phyloP scores from a whole-genome alignment of 2,113 vertebrate species.

The Ochotona curzoniae region DNA sequence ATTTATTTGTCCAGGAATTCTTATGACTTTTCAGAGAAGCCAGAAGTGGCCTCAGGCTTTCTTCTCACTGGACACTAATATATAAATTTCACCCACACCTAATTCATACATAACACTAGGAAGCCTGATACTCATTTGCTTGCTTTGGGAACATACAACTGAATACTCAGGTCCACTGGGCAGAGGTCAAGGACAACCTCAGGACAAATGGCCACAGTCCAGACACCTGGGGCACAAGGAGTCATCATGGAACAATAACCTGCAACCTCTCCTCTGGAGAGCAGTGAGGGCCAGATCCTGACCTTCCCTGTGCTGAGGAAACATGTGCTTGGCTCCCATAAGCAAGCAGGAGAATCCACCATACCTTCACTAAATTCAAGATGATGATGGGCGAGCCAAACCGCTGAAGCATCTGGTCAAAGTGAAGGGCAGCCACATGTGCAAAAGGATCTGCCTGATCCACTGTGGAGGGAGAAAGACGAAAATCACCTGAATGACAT shows the following conservation, averaged over 20 bases:
- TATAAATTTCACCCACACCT: not conserved
- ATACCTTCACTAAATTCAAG: conserved; percentile 98
- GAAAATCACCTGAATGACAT: not conserved
- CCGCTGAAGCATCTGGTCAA: conserved; percentile 99
- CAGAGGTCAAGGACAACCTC: not conserved
- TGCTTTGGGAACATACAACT: not conserved
- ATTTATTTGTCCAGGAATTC: not conserved
- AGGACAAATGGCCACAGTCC: not conserved
- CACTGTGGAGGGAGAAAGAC: conserved; percentile 86
- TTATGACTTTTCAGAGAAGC: not conserved
- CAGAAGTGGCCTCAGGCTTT: not conserved
- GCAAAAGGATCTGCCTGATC: conserved; percentile 99
- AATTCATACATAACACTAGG: not conserved
- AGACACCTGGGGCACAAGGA: not conserved
- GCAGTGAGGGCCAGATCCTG: not conserved
- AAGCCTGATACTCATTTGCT: not conserved
- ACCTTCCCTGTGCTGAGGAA: not conserved
- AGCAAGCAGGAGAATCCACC: not conserved
- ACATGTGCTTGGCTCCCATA: not conserved
- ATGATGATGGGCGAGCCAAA: conserved; percentile 99
- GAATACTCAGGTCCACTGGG: not conserved
- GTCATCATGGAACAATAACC: not conserved
- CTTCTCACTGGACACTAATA: not conserved
- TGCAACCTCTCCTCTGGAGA: not conserved
- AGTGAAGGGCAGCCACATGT: conserved; percentile 95